These are phyloP conservation scores for Formicarius rufipectus DNA, from an alignment of 2,113 vertebrate genomes.

Conservation along the genomic window DNA sequence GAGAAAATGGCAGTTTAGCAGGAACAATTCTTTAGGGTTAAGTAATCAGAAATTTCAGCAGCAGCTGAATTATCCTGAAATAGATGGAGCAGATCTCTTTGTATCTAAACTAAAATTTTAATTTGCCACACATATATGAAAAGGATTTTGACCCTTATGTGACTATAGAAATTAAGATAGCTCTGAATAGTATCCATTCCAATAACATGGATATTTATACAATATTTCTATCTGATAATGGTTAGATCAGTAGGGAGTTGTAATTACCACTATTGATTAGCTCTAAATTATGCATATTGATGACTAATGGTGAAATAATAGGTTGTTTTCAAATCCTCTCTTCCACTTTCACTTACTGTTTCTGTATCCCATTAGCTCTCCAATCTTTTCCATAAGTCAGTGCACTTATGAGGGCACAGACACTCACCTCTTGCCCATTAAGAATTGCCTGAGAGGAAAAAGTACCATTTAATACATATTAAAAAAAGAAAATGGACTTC, in stretches of 20 bases:
- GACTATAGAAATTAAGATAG: background rate
- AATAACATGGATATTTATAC: background rate
- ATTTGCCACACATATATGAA: background rate
- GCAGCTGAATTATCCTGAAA: background rate
- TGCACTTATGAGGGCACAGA: background rate
- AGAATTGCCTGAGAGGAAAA: background rate
- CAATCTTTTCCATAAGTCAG: background rate
- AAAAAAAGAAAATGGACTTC: background rate
- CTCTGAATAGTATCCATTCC: slow-evolving; percentile 1
- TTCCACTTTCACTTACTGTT: background rate
- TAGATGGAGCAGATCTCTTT: background rate
- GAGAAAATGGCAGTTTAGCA: background rate
- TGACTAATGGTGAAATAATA: background rate
- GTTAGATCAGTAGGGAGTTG: background rate
- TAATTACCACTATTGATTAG: background rate
- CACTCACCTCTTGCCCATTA: background rate
- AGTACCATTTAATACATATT: background rate
- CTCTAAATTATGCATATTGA: background rate
- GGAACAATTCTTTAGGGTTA: background rate
- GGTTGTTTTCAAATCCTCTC: background rate
- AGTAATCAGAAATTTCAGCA: background rate
- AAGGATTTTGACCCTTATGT: background rate
- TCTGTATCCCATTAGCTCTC: background rate
- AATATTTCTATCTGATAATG: background rate
- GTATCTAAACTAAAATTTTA: background rate